Evolutionary conservation across 1,140 invertebrate genomes (phyloP), one percentile per base, ranked within the genome.

Genomic region (Megalonaias nervosa): DNA sequence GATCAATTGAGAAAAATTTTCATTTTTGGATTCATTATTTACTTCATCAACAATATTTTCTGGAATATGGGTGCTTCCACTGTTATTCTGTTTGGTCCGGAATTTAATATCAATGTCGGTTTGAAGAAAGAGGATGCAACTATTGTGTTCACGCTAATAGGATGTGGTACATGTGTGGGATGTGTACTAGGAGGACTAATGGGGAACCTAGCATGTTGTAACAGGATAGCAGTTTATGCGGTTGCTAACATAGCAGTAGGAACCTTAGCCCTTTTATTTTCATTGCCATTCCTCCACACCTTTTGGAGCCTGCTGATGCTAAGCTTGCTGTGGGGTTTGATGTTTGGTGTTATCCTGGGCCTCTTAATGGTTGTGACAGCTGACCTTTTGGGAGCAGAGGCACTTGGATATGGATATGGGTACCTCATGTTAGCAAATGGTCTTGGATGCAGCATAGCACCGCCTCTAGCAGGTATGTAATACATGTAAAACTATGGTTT

Each of bases 361-460:
- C 75, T 88, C 12, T 74, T 88, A 15, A 81, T 87, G 14, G 81
- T 87, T 59, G 80, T 88, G 12, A 83, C 85, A 17, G 77, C 82
- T 5, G 87, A 89, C 62, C 74, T 89, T 9, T 75, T 88, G 14
- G 86, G 87, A 14, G 60, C 81, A 11, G 75, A 85, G n/a, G 76
- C 75, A 56, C 76, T 88, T 14, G 83, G 82, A 14, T 80, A 85
- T 76, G 88, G 82, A 1, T 77, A 86, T 26, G 88, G 88, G 9
- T 88, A 87, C 64, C 73, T 88, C 11, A 87, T 89, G 85, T 64
- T 88, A 56, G 83, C 84, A 31, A 88, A 89, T 84, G 88, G 88
- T 23, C 55, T 88, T 55, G 88, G 88, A 38, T 71, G 79, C 61
- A 84, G 88, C 26, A 58, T 82, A 60, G 87, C 87, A 68, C 88